These are phyloP conservation scores for Celastrina argiolus DNA, from an alignment of 2,888 invertebrate species.

Conservation along the genomic window DNA sequence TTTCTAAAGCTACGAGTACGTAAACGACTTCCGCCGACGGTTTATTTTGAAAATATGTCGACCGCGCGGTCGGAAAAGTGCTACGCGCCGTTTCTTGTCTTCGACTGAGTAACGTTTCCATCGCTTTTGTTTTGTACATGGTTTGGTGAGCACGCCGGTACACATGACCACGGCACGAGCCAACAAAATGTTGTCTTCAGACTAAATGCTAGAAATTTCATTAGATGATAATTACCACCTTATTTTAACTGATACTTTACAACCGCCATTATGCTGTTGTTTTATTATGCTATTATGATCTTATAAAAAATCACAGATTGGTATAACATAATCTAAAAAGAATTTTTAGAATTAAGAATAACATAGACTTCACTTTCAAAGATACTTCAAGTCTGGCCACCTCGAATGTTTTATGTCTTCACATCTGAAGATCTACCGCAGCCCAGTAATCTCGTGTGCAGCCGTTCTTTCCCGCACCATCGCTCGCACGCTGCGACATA, in stretches of 20 bases:
- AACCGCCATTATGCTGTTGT: no score
- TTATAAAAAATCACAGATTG: no score
- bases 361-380: no score
- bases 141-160: slow-evolving; percentile 60
- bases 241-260: no score
- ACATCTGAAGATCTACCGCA: slow-evolving; percentile 4
- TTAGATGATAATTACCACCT: no score
- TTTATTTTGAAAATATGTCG: slow-evolving; percentile 24
- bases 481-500: slow-evolving; percentile 30
- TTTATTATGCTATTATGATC: no score
- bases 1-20: not conserved
- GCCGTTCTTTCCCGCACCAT: slow-evolving; percentile 28
- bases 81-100: slow-evolving; percentile 63
- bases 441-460: slow-evolving; percentile 26
- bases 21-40: not conserved
- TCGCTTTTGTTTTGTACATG: slow-evolving; percentile 71
- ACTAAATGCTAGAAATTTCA: slow-evolving; percentile 4
- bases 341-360: no score
- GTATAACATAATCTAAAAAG: no score
- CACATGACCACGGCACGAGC: slow-evolving; percentile 56
- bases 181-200: slow-evolving; percentile 34
- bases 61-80: slow-evolving; percentile 50
- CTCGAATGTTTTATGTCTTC: not conserved
- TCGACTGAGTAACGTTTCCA: slow-evolving; percentile 68
- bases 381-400: no score